Evolutionary conservation across 2,113 vertebrate species (phyloP).

Genomic region (Megaptera novaeangliae): DNA sequence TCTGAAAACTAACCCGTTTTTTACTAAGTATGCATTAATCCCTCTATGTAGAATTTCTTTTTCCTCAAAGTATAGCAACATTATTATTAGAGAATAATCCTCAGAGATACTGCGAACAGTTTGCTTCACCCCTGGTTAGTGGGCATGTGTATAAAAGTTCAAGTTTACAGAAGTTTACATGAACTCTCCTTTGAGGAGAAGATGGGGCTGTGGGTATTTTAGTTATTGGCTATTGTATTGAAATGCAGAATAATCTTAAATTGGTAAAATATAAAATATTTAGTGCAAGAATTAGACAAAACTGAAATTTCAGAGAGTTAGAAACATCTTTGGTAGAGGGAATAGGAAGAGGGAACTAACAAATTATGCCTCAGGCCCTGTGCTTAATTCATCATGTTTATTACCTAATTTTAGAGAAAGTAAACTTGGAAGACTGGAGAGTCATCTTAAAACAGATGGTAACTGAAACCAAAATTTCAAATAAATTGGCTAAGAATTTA

Average conservation of each 20-base stretch:
- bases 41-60: not conserved
- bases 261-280: not conserved
- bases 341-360: not conserved
- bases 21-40: not conserved
- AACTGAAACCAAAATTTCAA: not conserved
- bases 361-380: not conserved
- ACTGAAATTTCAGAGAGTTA: not conserved
- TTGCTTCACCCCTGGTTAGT: not conserved
- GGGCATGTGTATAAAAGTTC: not conserved
- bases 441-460: not conserved
- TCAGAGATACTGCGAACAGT: not conserved
- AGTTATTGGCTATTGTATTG: not conserved
- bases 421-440: not conserved
- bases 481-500: not conserved
- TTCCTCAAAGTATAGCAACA: not conserved
- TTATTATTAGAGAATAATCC: not conserved
- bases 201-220: fast-evolving
- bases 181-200: not conserved
- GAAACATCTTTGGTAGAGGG: not conserved
- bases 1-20: not conserved
- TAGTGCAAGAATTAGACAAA: not conserved
- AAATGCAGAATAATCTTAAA: not conserved
- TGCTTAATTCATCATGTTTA: not conserved
- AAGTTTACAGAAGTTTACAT: not conserved
- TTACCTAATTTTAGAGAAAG: not conserved